phyloP scores from a whole-genome alignment of 2,888 invertebrate genomes.

The Cheilosia impressa region DNA sequence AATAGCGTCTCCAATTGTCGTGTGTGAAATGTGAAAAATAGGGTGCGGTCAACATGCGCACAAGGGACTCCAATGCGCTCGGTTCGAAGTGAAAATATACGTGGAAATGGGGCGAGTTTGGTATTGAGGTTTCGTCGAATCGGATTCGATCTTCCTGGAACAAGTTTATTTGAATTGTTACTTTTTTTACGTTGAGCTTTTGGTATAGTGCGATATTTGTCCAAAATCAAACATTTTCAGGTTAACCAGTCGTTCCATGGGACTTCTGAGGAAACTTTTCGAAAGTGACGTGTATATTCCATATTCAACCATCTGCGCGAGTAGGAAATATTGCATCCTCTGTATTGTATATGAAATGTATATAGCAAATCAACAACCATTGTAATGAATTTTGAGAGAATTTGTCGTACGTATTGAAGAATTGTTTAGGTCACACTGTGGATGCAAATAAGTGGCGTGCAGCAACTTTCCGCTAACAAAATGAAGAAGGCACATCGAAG shows the following conservation, averaged over 20 bases:
- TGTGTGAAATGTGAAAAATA: conserved; percentile 38
- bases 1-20: conserved; percentile 52
- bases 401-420: conserved; percentile 13
- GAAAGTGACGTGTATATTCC: conserved; percentile 17
- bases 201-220: conserved; percentile 32
- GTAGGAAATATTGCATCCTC: neutral
- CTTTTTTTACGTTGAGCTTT: conserved; percentile 1
- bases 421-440: conserved; percentile 23
- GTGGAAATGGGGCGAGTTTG: conserved; percentile 24
- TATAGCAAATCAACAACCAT: conserved; percentile 1
- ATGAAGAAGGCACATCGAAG: neutral
- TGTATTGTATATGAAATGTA: conserved; percentile 9
- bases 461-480: neutral
- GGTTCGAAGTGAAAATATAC: conserved; percentile 59
- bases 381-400: conserved; percentile 11
- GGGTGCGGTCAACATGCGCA: conserved; percentile 72
- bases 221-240: conserved; percentile 59
- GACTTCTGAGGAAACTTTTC: neutral
- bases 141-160: conserved; percentile 45
- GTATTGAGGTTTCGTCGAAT: conserved; percentile 5
- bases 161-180: conserved; percentile 41
- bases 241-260: neutral
- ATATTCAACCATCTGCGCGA: neutral
- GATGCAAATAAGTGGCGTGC: neutral
- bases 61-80: conserved; percentile 65